Evolutionary conservation across 1,140 invertebrate genomes (phyloP), one percentile per base, ranked within the genome.

Genomic region (Homalodisca vitripennis): DNA sequence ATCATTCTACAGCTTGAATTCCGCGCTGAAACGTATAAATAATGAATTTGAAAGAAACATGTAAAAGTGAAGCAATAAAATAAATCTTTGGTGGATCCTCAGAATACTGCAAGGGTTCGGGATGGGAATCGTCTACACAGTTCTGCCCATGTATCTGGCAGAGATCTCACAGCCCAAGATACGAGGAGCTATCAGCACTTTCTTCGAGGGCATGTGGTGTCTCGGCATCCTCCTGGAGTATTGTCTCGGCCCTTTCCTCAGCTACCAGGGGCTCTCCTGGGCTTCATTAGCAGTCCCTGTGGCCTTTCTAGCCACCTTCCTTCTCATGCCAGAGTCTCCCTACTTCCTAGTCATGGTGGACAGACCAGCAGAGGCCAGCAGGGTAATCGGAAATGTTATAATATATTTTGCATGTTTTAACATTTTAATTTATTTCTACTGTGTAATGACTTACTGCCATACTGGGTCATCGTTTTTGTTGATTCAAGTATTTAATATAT

Each of bases 241-340:
- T 76, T 76, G 82, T 0, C 82, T 93, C 30, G 94, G 94, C 0
- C 87, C 92, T 0, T 89, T 81, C 74, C 82, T 91, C 1, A 34
- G 29, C 13, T 68, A 68, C 26, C 67, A 60, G n/a, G 12, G 26
- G n/a, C 41, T 68, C 6, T 29, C 67, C n/a, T 30, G 14, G 0
- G 57, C 41, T 20, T 68, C 67, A 1, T 17, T 55, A 1, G 22
- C 24, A 10, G 75, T 89, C 34, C 88, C 88, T 0, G 73, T 86
- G 3, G 26, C 70, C 0, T 90, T 93, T 78, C 74, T 91, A 0
- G 67, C 84, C 0, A 87, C 88, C 72, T 90, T 91, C 80, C 63
- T 86, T 3, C 86, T 87, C 57, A 89, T 94, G 81, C 93, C 93
- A 0, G 94, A 97, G 77, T 90, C 91, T 32, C 94, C 94, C 0